Conservation (phyloP, 2,113 vertebrate genomes). For the Rousettus leschenaultii region DNA sequence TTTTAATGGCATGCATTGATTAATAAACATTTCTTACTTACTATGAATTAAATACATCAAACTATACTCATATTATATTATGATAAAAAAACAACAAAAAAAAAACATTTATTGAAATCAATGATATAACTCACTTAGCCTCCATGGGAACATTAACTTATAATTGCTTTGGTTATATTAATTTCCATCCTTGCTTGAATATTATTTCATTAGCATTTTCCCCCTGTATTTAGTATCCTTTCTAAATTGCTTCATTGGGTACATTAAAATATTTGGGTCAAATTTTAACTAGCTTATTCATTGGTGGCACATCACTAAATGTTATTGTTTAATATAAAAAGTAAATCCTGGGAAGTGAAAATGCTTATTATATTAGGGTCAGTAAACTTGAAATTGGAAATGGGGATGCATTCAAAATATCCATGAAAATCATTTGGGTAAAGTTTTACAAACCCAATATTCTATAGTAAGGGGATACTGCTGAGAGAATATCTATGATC, state of each 20-base stretch:
- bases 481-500: not conserved
- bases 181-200: slow-evolving; percentile 34
- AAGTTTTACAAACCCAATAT: not conserved
- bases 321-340: slow-evolving; percentile 1
- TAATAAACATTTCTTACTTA: slow-evolving; percentile 42
- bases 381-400: slow-evolving; percentile 7
- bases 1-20: slow-evolving; percentile 28
- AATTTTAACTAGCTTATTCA: slow-evolving; percentile 41
- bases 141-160: not conserved
- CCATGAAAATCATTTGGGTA: not conserved
- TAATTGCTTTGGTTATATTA: slow-evolving; percentile 56
- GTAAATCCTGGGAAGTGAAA: not conserved
- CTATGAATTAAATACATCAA: slow-evolving; percentile 37
- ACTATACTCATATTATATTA: not conserved
- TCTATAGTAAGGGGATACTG: not conserved
- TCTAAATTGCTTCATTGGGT: slow-evolving; percentile 47
- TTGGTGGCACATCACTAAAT: not conserved
- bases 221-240: not conserved
- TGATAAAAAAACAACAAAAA: not conserved
- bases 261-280: slow-evolving; percentile 38
- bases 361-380: not conserved
- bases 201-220: slow-evolving; percentile 46
- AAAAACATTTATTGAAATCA: not conserved
- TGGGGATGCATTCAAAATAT: not conserved
- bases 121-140: not conserved